These are phyloP conservation scores for Dendrocincla fuliginosa DNA, from an alignment of 2,797 vertebrate genomes.

Conservation along the genomic window DNA sequence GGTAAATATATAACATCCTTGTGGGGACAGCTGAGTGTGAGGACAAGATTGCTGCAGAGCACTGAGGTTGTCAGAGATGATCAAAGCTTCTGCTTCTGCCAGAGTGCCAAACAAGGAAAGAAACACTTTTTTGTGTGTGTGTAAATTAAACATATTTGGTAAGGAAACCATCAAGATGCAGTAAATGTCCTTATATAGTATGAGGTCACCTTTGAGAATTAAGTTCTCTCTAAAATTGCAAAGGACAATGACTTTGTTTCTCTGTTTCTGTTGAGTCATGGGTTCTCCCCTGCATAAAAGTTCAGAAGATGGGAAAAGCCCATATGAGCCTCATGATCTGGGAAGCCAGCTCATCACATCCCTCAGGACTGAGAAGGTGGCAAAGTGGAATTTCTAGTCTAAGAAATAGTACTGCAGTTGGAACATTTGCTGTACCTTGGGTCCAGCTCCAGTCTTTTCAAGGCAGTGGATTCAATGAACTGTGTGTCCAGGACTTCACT, in stretches of 20 bases:
- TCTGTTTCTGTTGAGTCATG: neutral
- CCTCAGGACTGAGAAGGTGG: neutral
- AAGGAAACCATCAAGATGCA: neutral
- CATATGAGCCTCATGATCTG: neutral
- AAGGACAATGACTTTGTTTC: neutral
- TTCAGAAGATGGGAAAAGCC: neutral
- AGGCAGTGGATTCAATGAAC: neutral
- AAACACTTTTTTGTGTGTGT: neutral
- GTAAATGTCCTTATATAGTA: neutral
- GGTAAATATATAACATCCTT: neutral
- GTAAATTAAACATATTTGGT: neutral
- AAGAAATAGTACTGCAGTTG: neutral
- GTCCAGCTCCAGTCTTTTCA: neutral
- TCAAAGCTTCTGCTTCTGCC: neutral
- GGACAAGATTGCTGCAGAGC: neutral
- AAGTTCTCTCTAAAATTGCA: rapidly evolving
- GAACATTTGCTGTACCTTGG: neutral
- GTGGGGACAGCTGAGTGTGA: neutral
- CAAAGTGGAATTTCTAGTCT: neutral
- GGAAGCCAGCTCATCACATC: neutral
- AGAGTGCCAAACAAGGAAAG: neutral
- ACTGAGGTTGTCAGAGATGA: neutral
- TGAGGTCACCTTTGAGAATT: neutral
- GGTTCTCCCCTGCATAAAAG: neutral
- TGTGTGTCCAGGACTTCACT: neutral